phyloP scores from a whole-genome alignment of 1,140 invertebrate species.

The Heliconius nattereri region DNA sequence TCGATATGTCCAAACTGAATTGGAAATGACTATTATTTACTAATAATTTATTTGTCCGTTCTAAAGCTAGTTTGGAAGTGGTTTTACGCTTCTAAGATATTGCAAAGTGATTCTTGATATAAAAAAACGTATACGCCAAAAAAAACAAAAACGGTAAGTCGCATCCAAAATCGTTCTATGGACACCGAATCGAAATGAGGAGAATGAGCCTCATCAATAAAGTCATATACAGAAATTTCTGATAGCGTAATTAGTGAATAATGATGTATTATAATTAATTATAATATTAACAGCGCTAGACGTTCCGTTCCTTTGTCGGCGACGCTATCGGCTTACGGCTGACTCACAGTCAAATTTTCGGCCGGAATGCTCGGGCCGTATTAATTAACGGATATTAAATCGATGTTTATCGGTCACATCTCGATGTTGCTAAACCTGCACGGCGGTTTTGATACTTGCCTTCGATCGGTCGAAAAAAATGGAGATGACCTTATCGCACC shows the following conservation, averaged over 20 bases:
- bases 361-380: conserved; percentile 72
- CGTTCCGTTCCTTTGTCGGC: conserved; percentile 71
- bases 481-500: conserved; percentile 63
- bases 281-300: conserved; percentile 76
- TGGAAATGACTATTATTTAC: neutral
- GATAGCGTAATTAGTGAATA: conserved; percentile 57
- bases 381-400: conserved; percentile 81
- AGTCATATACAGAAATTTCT: conserved; percentile 47
- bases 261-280: conserved; percentile 78
- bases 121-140: conserved; percentile 61
- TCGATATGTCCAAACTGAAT: conserved; percentile 9
- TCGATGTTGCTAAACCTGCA: conserved; percentile 75
- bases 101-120: conserved; percentile 54
- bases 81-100: conserved; percentile 46
- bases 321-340: conserved; percentile 67
- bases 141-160: conserved; percentile 56
- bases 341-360: conserved; percentile 72
- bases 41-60: neutral
- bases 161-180: conserved; percentile 28
- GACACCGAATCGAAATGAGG: neutral
- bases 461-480: conserved; percentile 57
- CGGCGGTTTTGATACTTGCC: conserved; percentile 66
- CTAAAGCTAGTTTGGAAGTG: neutral
- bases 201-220: neutral
- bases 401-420: conserved; percentile 76